phyloP scores from a whole-genome alignment of 2,113 vertebrate species.

The Triplophysa dalaica region DNA sequence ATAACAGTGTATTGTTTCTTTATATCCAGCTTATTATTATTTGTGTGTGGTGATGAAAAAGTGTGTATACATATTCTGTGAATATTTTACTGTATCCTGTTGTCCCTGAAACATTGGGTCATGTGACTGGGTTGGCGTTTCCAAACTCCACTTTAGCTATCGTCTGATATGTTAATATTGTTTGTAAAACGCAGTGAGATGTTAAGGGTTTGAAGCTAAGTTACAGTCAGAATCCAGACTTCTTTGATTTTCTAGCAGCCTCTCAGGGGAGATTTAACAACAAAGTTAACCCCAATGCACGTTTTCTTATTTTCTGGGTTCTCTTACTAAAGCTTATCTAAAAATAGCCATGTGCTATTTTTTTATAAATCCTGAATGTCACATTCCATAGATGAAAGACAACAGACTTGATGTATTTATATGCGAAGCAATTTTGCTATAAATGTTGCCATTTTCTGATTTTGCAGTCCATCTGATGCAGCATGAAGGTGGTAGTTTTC shows the following conservation, averaged over 20 bases:
- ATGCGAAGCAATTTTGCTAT: conserved; percentile 25
- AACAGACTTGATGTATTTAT: conserved; percentile 44
- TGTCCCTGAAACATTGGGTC: background rate
- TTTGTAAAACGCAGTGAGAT: conserved; percentile 13
- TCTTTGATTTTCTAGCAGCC: conserved; percentile 32
- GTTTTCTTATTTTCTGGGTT: conserved; percentile 12
- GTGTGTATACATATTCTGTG: too few relatives aligned
- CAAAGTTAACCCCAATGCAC: conserved; percentile 35
- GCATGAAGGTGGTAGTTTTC: conserved; percentile 32
- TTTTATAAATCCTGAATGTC: conserved; percentile 4
- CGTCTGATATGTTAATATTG: conserved; percentile 4
- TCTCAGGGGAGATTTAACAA: conserved; percentile 28
- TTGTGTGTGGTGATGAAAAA: too few relatives aligned
- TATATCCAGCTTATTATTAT: too few relatives aligned
- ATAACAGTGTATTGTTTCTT: too few relatives aligned
- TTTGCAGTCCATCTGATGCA: conserved; percentile 40
- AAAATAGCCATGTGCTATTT: conserved; percentile 25
- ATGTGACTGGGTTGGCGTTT: background rate
- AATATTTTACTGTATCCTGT: too few relatives aligned
- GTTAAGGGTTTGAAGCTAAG: conserved; percentile 6
- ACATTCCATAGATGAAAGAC: conserved; percentile 44
- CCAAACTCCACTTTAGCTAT: background rate
- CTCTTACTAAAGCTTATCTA: conserved; percentile 23
- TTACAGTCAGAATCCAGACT: conserved; percentile 2
- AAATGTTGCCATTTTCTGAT: conserved; percentile 37